Base-by-base conservation (phyloP, 2,797 vertebrate genomes). In the Fundulus diaphanus region DNA sequence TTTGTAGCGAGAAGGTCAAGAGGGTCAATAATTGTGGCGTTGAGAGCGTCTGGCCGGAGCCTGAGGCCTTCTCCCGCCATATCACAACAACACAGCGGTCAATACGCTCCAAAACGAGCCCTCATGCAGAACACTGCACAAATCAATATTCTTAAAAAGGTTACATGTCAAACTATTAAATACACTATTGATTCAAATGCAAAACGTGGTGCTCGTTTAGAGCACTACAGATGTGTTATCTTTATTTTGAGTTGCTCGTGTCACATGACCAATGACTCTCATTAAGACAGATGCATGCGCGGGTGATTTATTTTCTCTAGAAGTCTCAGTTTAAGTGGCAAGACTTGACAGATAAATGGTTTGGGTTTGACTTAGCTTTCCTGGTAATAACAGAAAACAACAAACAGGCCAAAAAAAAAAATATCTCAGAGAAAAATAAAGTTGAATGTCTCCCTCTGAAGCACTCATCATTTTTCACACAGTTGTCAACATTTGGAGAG, bases 121-220 rank as follows among this genome's bases (percentile, higher is more conserved):
- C 90, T 95, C 87, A 88, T 93, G 88, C 93, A 93, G 92, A 90
- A 92, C 87, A 72, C 90, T 85, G 91, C 80, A 86, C 90, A 83
- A 87, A 94, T 96, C 95, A 18, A 96, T 96, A 93, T 91, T 92
- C 86, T 95, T 94, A 94, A 95, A 95, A 95, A 95, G 95, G 94
- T 95, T 95, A 95, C 93, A 94, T 92, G 83, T 95, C 94, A 94
- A 95, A 95, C 94, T 95, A 94, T 95, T 95, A 95, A 95, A 95
- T 93, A 95, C 87, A 88, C 82, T 87, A 96, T 96, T 78, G 95
- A 96, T 90, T 88, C 81, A 84, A 80, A 74, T 81, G 76, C 80
- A 79, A 92, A 93, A 91, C 92, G 80, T 79, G 81, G 80, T 54
- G 85, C 80, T 87, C 75, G 82, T 82, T 80, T 85, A 83, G 82